Base-by-base conservation (phyloP, 2,797 vertebrate species). In the Semaprochilodus insignis region DNA sequence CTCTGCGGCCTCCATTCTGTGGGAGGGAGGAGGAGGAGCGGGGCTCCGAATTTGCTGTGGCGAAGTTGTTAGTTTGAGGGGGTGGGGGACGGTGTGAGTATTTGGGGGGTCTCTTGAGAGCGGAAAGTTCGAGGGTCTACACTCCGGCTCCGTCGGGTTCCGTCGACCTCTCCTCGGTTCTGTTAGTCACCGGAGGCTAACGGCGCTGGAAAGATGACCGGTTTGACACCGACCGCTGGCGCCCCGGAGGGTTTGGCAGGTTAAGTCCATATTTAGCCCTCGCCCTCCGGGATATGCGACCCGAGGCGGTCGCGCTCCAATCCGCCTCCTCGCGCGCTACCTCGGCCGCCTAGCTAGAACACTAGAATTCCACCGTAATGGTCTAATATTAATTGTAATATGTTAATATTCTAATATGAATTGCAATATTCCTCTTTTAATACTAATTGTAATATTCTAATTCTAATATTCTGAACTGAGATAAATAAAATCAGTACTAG, bases 201-300 rank as follows among this genome's bases (percentile, higher is more conserved):
- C 54, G 36, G 60, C 25, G 48, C 19, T 27, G 80, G 65, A 78
- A 76, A 80, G 16, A 52, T 69, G 71, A 75, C 72, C 59, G 23
- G 17, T 72, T 66, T 80, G 36, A 75, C 65, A 40, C 65, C 31
- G 36, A 74, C 31, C 1, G 48, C 54, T 62, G 63, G 40, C 55
- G 78, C 72, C 65, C 25, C n/a, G 21, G 16, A 62, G 77, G 66
- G 73, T 31, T 31, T 69, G 71, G 17, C 65, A 83, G 63, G 40
- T 82, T 83, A 44, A 23, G 40, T 69, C 74, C 69, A 80, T 59
- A 88, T 81, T 83, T 86, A 87, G 86, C 74, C 4, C 78, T 52
- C 74, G 80, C 74, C 74, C 82, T 85, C 74, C 16, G 65, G 23
- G 80, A 82, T 4, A 87, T 87, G 87, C 44, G 80, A 76, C 34